Evolutionary conservation across 2,888 invertebrate species (phyloP), one percentile per base, ranked within the genome.

Genomic region (Pandemis cinnamomeana): DNA sequence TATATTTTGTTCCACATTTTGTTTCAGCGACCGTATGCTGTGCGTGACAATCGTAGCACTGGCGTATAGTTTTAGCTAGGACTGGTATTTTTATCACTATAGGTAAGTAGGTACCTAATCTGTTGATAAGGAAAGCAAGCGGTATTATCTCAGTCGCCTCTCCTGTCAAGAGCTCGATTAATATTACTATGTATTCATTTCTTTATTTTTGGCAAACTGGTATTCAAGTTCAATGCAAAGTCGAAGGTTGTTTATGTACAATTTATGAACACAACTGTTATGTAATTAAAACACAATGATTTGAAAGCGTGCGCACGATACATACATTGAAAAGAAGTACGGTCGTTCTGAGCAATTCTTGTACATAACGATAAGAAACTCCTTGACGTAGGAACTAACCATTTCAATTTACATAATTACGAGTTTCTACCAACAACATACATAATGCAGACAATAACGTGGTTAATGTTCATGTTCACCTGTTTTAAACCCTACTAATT

Each of bases 61-160:
- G 73, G 41, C 82, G 79, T 81, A 81, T 82, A 84, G 82, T 86
- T 87, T 86, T 84, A 86, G 84, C 86, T 86, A 82, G 83, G 87
- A 87, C 67, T 72, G 72, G 55, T 93, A 92, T 89, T 89, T 91
- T 92, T 93, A 92, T 92, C 92, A 84, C 85, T 81, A 81, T 82
- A 76, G 80, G 82, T 82, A 78, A 85, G 80, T 82, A 78, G 85
- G 80, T 89, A 89, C 92, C 70, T 67, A 70, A 74, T 74, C 74
- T 91, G 91, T 91, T 91, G 93, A 93, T 93, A 93, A 93, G 91
- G 85, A 89, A 90, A 90, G 89, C 88, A 89, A 90, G 85, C 88
- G 80, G 83, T 87, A 88, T 90, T 91, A 92, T 92, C 92, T 90
- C 83, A 77, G 77, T 71, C 79, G 76, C 78, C 77, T 80, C 80